A percentile compares a stretch with the other conserved stretches of the same genome.
phyloP scores from a whole-genome alignment of 2,797 vertebrate species.

The Periophthalmus magnuspinnatus region DNA sequence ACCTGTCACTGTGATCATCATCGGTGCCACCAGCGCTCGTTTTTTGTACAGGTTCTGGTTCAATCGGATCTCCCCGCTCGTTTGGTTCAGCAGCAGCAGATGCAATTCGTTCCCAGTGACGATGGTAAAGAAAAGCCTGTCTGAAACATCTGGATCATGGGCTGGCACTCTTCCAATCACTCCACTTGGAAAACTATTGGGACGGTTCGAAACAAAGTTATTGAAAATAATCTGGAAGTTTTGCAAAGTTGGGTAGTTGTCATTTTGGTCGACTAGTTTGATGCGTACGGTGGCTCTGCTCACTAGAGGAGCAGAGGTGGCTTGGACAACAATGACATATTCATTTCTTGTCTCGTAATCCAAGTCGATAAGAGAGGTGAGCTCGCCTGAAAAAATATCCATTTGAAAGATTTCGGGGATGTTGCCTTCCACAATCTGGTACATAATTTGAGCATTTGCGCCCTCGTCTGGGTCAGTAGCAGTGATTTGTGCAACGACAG shows the following conservation, averaged over 20 bases:
- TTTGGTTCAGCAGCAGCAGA: slow-evolving; percentile 94
- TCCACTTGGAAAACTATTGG: slow-evolving; percentile 94
- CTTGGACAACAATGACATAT: slow-evolving; percentile 96
- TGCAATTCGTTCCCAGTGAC: slow-evolving; percentile 94
- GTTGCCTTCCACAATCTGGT: slow-evolving; percentile 98
- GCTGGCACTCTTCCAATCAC: slow-evolving; percentile 94
- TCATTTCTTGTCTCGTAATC: slow-evolving; percentile 92
- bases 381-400: slow-evolving; percentile 98
- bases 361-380: slow-evolving; percentile 96
- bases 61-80: slow-evolving; percentile 93
- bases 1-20: slow-evolving; percentile 98
- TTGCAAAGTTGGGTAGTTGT: slow-evolving; percentile 91
- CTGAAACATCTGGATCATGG: slow-evolving; percentile 93
- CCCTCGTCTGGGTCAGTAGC: slow-evolving; percentile 94
- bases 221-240: slow-evolving; percentile 99
- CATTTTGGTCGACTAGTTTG: slow-evolving; percentile 93
- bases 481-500: slow-evolving; percentile 93
- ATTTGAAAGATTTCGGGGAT: slow-evolving; percentile 98
- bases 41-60: slow-evolving; percentile 98
- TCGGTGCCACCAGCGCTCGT: slow-evolving; percentile 92
- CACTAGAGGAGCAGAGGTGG: slow-evolving; percentile 96
- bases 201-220: slow-evolving; percentile 96
- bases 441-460: slow-evolving; percentile 96
- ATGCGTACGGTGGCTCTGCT: slow-evolving; percentile 95
- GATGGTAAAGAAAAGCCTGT: slow-evolving; percentile 93